Conservation (phyloP, 2,797 vertebrate species). For the Nannoperca obscura region DNA sequence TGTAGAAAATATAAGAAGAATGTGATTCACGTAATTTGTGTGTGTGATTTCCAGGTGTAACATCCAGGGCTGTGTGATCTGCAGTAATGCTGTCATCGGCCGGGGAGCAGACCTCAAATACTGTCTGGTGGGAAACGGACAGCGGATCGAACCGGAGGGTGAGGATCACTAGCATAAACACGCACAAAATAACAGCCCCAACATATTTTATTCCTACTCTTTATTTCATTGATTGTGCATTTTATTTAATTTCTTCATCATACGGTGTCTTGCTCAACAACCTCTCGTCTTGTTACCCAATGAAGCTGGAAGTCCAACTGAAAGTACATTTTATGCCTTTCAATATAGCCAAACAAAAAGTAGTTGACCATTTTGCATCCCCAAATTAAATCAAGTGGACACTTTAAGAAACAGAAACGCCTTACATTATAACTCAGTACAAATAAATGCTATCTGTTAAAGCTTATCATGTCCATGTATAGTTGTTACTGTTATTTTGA, state of each 20-base stretch:
- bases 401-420: slow-evolving; percentile 5
- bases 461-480: background rate
- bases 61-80: slow-evolving; percentile 95
- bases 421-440: background rate
- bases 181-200: background rate
- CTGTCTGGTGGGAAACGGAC: slow-evolving; percentile 93
- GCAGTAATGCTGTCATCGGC: slow-evolving; percentile 92
- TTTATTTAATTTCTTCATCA: background rate
- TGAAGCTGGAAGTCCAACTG: background rate
- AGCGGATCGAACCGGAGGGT: slow-evolving; percentile 89
- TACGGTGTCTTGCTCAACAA: background rate
- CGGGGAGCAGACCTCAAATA: slow-evolving; percentile 94
- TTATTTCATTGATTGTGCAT: background rate
- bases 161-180: slow-evolving; percentile 44
- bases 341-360: background rate
- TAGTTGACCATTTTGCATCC: background rate
- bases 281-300: background rate
- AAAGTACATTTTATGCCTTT: background rate
- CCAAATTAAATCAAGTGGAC: background rate
- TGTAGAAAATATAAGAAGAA: background rate
- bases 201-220: background rate
- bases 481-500: slow-evolving; percentile 34
- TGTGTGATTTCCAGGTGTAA: slow-evolving; percentile 86
- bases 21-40: background rate
- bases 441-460: background rate